phyloP scores from a whole-genome alignment of 1,140 invertebrate genomes.

The Camponotus floridanus region DNA sequence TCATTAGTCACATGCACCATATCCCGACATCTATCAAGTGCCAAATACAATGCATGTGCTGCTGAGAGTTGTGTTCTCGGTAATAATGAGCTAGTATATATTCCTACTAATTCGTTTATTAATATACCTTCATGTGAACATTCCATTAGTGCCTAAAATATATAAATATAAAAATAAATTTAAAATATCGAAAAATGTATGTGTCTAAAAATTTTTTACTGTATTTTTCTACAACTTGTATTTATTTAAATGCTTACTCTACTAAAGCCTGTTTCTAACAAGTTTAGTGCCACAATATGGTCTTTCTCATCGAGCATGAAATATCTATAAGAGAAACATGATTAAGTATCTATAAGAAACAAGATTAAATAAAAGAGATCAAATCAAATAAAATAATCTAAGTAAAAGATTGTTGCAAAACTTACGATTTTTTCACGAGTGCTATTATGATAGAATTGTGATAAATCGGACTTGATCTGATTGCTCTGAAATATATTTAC shows the following conservation, averaged over 20 bases:
- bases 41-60: slow-evolving; percentile 92
- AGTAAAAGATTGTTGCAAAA: slow-evolving; percentile 66
- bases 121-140: slow-evolving; percentile 89
- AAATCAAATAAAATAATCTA: slow-evolving; percentile 71
- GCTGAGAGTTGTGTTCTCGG: slow-evolving; percentile 87
- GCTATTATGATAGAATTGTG: slow-evolving; percentile 90
- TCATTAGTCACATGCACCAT: slow-evolving; percentile 95
- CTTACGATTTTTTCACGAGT: slow-evolving; percentile 91
- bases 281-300: slow-evolving; percentile 89
- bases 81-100: slow-evolving; percentile 88
- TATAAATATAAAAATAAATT: slow-evolving; percentile 58
- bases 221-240: background rate
- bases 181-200: background rate
- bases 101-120: slow-evolving; percentile 89
- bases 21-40: slow-evolving; percentile 94
- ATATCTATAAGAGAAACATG: slow-evolving; percentile 87
- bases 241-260: slow-evolving; percentile 86
- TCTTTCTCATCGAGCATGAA: slow-evolving; percentile 88
- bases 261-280: slow-evolving; percentile 91
- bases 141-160: slow-evolving; percentile 85
- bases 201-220: background rate
- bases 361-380: slow-evolving; percentile 38
- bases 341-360: too few species aligned
- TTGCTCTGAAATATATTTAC: slow-evolving; percentile 86
- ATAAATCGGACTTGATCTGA: slow-evolving; percentile 84